Percentiles rank a stretch among this genome's conserved stretches.
Conservation (phyloP, 2,797 vertebrate genomes). For the Mormyrops attenuatus region DNA sequence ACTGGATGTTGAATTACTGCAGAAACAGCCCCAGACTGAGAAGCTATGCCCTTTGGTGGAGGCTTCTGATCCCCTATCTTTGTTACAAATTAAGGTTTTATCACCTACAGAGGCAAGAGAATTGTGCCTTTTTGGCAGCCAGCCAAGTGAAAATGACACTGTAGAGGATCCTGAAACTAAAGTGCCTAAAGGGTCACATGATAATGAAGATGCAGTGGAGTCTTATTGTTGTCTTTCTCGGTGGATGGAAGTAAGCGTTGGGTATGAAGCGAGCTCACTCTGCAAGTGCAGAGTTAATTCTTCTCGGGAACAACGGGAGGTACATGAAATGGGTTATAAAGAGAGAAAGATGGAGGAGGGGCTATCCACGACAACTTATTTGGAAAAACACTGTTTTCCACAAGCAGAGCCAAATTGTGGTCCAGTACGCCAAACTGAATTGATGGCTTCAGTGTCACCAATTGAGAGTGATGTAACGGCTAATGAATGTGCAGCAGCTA, state of each 20-base stretch:
- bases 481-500: background rate
- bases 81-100: conserved; percentile 2
- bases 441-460: background rate
- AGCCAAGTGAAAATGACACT: background rate
- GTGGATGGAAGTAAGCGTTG: background rate
- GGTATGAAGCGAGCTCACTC: background rate
- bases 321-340: background rate
- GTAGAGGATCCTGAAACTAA: background rate
- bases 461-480: background rate
- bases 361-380: too few relatives aligned
- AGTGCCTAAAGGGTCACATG: background rate
- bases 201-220: background rate
- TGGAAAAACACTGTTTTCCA: background rate
- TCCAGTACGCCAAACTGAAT: background rate
- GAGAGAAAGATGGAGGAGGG: background rate
- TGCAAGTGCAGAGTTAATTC: conserved; percentile 1
- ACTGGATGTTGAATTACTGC: background rate
- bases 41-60: background rate
- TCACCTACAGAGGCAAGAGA: conserved; percentile 17
- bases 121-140: background rate
- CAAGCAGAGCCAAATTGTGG: background rate
- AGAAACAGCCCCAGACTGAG: background rate
- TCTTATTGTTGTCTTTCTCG: conserved; percentile 15
- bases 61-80: background rate
- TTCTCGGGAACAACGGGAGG: background rate